Evolutionary conservation across 2,888 invertebrate genomes (phyloP), one percentile per base, ranked within the genome.

Genomic region (Spodoptera picta): DNA sequence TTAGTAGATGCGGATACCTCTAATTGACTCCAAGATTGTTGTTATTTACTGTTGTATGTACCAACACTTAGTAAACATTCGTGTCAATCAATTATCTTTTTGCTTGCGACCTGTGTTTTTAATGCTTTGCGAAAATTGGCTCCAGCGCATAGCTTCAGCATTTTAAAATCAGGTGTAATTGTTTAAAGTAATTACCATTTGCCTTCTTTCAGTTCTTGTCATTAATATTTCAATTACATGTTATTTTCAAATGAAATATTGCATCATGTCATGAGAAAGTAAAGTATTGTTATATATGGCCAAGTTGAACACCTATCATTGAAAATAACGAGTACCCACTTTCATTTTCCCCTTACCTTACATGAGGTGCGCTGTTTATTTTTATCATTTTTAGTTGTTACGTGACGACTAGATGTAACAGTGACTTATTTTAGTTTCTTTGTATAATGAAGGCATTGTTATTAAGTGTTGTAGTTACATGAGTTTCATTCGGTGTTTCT

Each of bases 271-370:
- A 53, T 45, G 60, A 63, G 59, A 72, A 67, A 62, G 68, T 51
- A 12, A 47, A 57, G 27, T 36, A 61, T 62, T 67, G 62, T 67
- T 62, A 59, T 55, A 53, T 67, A 59, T 45, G 59, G 44, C 48
- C 5, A 27, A 49, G 42, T 45, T 27, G 47, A 36, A 50, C 58
- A 56, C 56, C 59, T 53, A 54, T 57, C 27, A 64, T 60, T 64
- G 54, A 60, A 53, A 62, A 45, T 69, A 69, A 69, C 69, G 50
- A 69, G 74, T 60, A 60, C 46, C 46, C 47, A 79, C 79, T 79
- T 79, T 79, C 79, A 59, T 68, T 79, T 70, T 65, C 67, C 59
- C 51, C 67, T 69, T 71, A 73, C 62, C 65, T 59, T 73, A 61
- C 48, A 63, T 74, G 71, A 51, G 69, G 61, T 60, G 60, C 56